These are phyloP conservation scores for Euproctis similis DNA, from an alignment of 2,888 invertebrate species.

Conservation along the genomic window DNA sequence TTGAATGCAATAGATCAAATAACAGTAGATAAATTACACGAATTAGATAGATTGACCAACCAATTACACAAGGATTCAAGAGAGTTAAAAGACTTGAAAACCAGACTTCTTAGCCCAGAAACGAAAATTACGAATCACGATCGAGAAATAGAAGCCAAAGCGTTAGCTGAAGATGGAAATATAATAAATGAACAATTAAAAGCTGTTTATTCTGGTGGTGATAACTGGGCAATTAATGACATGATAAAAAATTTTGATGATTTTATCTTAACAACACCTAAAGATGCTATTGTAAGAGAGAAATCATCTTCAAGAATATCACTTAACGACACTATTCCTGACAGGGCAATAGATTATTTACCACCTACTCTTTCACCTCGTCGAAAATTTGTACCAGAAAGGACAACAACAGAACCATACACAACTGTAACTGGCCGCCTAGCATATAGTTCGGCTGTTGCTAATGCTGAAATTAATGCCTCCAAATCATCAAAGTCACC, in stretches of 20 bases:
- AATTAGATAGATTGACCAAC: slow-evolving; percentile 84
- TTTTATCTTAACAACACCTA: slow-evolving; percentile 70
- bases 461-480: slow-evolving; percentile 77
- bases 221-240: slow-evolving; percentile 82
- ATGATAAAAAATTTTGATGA: slow-evolving; percentile 79
- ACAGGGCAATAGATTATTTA: slow-evolving; percentile 79
- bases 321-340: slow-evolving; percentile 77
- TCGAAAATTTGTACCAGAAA: slow-evolving; percentile 73
- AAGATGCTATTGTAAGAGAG: slow-evolving; percentile 64
- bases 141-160: slow-evolving; percentile 76
- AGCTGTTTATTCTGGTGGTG: slow-evolving; percentile 79
- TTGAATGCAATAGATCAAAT: slow-evolving; percentile 86
- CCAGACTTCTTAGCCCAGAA: slow-evolving; percentile 81
- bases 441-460: slow-evolving; percentile 80
- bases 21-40: slow-evolving; percentile 85
- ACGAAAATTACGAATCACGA: slow-evolving; percentile 64
- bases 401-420: slow-evolving; percentile 77
- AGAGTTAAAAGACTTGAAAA: slow-evolving; percentile 84
- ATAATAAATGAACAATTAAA: slow-evolving; percentile 82
- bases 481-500: slow-evolving; percentile 70
- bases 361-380: slow-evolving; percentile 75
- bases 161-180: slow-evolving; percentile 78
- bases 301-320: slow-evolving; percentile 79
- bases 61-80: slow-evolving; percentile 87
- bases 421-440: slow-evolving; percentile 79